Evolutionary conservation across 2,888 invertebrate species (phyloP).

Genomic region (Cryptophagus acutangulus): DNA sequence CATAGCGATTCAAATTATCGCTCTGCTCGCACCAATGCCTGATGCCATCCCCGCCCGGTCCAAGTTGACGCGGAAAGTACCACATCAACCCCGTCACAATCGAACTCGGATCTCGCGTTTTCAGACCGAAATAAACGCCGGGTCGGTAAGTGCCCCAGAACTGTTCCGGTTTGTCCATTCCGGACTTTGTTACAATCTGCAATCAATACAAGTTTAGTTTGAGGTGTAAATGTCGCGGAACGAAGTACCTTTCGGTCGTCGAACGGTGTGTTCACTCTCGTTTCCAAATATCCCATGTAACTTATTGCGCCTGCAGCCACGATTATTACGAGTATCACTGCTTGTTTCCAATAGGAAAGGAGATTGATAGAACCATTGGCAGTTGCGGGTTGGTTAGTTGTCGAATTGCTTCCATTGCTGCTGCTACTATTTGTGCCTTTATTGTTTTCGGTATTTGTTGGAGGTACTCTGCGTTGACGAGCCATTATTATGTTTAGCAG

Average conservation of each 20-base stretch:
- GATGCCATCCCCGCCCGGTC: conserved; percentile 69
- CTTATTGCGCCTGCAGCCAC: conserved; percentile 69
- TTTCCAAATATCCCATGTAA: conserved; percentile 79
- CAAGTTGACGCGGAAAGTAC: conserved; percentile 72
- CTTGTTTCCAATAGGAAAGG: conserved; percentile 55
- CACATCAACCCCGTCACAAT: conserved; percentile 94
- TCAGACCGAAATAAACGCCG: conserved; percentile 84
- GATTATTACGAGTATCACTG: conserved; percentile 59
- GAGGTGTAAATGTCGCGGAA: too few species aligned
- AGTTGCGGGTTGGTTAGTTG: conserved; percentile 31
- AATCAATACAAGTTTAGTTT: background rate
- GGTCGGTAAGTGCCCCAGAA: conserved; percentile 95
- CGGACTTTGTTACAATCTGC: too few species aligned
- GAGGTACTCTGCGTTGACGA: conserved; percentile 15
- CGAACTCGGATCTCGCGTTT: conserved; percentile 83
- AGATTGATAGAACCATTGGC: conserved; percentile 22
- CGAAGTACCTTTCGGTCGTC: conserved; percentile 47
- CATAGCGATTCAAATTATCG: conserved; percentile 74
- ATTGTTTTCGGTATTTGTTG: conserved; percentile 27
- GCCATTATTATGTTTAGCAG: too few species aligned
- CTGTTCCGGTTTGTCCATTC: conserved; percentile 66
- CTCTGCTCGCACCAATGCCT: conserved; percentile 92
- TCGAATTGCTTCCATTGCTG: conserved; percentile 45
- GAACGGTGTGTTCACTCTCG: conserved; percentile 81
- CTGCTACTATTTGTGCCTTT: conserved; percentile 44